Base-by-base conservation (phyloP, 1,140 invertebrate genomes). In the Ganaspis sp. region DNA sequence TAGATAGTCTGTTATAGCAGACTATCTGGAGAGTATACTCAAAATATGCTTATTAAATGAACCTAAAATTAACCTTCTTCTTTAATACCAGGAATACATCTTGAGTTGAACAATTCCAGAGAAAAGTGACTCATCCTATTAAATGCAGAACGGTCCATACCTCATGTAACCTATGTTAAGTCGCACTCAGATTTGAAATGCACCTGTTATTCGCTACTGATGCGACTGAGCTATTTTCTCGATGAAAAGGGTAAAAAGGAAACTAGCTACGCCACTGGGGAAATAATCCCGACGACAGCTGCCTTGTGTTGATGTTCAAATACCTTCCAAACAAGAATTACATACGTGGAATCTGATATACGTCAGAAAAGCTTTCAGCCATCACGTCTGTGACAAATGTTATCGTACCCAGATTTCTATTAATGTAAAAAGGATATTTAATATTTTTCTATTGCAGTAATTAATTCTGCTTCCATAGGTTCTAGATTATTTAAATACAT, bases 281-380 rank as follows among this genome's bases (percentile, higher is more conserved):
- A 64, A 64, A 64, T 64, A 64, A 64, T 26, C 54, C 21, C 54
- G 54, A 64, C 54, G 54, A 64, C 54, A 64, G 54, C 54, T 64
- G 54, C 54, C 54, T 26, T 12, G 45, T n/a, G 45, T 5, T 26
- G 8, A 64, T 26, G 54, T 26, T 64, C 54, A 64, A 64, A 64
- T 64, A 64, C 54, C 54, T 26, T 11, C 53, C 21, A 45, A 45
- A 45, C 42, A 45, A 45, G 42, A 45, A 45, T 45, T 45, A 45
- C n/a, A 45, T 45, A 45, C n/a, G 42, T 11, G 42, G 42, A 45
- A 45, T 45, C 11, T 45, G 42, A 45, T 45, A 45, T 45, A 12
- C n/a, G 12, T 11, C 12, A 15, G 4, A 45, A 4, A 4, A 45
- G n/a, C 42, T 45, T 45, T 45, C 15, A 45, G 42, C 12, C 4